Conservation (phyloP, 2,888 invertebrate species). For the Atethmia centrago region DNA sequence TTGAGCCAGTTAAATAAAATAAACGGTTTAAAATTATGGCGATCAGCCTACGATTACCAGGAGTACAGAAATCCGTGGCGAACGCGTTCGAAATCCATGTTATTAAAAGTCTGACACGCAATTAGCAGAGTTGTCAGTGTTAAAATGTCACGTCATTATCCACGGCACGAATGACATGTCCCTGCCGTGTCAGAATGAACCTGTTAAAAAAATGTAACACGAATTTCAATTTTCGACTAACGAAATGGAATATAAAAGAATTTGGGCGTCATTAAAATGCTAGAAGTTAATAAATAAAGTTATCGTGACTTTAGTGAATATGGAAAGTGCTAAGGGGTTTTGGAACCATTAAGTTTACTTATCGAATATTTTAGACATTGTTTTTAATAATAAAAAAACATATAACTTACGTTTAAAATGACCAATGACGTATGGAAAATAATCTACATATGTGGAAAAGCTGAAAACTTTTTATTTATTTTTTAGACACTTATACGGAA, state of each 20-base stretch:
- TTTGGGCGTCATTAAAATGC: slow-evolving; percentile 23
- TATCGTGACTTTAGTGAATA: not conserved
- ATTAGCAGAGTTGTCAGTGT: slow-evolving; percentile 70
- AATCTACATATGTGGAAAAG: not conserved
- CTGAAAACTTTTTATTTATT: too few relatives aligned
- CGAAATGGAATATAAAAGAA: slow-evolving; percentile 28
- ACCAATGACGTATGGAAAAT: not conserved
- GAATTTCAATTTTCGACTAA: slow-evolving; percentile 33
- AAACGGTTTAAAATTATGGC: not conserved
- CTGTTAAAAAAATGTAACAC: slow-evolving; percentile 54
- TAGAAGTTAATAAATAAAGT: slow-evolving; percentile 26
- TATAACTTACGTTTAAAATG: not conserved
- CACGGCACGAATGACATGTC: slow-evolving; percentile 66
- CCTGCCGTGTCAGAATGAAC: slow-evolving; percentile 51
- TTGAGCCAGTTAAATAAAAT: not conserved
- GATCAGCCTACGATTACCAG: slow-evolving; percentile 19
- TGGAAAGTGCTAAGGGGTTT: not conserved
- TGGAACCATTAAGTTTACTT: not conserved
- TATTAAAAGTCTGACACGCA: slow-evolving; percentile 67
- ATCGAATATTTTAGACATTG: not conserved
- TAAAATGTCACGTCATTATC: slow-evolving; percentile 71
- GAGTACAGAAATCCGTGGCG: slow-evolving; percentile 29
- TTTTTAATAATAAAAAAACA: not conserved
- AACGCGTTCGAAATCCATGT: slow-evolving; percentile 53
- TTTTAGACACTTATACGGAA: not conserved